phyloP scores from a whole-genome alignment of 1,140 invertebrate genomes.

The Eriosoma lanigerum region DNA sequence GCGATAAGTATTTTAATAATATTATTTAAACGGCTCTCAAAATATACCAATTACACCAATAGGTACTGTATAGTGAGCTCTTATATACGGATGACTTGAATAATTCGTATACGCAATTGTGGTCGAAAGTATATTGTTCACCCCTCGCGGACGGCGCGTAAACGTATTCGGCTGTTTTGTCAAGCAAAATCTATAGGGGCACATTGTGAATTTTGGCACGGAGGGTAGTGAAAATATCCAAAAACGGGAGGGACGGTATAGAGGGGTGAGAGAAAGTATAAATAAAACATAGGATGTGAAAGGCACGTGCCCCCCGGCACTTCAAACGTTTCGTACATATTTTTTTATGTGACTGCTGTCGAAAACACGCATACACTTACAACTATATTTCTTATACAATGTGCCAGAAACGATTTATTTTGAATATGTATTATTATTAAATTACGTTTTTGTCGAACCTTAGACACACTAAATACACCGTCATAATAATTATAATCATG shows the following conservation, averaged over 20 bases:
- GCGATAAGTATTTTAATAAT: too few relatives aligned
- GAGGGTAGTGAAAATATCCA: background rate
- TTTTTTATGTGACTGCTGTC: slow-evolving; percentile 5
- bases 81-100: too few relatives aligned
- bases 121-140: slow-evolving; percentile 14
- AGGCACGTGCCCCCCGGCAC: slow-evolving; percentile 7
- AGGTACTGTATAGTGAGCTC: too few relatives aligned
- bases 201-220: slow-evolving; percentile 16
- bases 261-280: background rate
- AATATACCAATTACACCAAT: too few relatives aligned
- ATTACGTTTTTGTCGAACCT: background rate
- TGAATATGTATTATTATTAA: background rate
- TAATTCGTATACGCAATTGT: background rate
- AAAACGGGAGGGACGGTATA: background rate
- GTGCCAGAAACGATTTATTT: background rate
- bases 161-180: slow-evolving; percentile 10
- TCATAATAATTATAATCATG: too few relatives aligned
- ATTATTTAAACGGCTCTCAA: too few relatives aligned
- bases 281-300: background rate
- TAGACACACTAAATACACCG: background rate
- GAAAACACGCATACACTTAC: slow-evolving; percentile 7
- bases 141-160: too few relatives aligned
- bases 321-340: slow-evolving; percentile 26
- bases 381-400: too few relatives aligned
- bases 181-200: background rate